phyloP scores from a whole-genome alignment of 2,113 vertebrate genomes.

The Hyperopisus bebe region DNA sequence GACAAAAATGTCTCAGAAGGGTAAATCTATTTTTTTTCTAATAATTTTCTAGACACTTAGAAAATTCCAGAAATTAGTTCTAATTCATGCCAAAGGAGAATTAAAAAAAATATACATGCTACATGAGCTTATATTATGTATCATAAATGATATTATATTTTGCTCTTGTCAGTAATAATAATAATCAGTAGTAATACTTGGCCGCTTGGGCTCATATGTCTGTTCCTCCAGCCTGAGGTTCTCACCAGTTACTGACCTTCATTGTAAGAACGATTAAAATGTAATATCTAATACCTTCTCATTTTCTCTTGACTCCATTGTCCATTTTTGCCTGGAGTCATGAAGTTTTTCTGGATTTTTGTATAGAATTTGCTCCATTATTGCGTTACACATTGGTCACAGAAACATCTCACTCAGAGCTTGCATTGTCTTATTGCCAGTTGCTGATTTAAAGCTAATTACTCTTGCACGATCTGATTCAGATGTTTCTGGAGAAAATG shows the following conservation, averaged over 20 bases:
- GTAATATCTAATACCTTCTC: background rate
- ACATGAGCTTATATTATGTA: background rate
- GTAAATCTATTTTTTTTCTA: background rate
- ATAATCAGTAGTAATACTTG: background rate
- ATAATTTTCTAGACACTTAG: background rate
- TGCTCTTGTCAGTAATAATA: background rate
- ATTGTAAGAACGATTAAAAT: background rate
- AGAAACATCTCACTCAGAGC: background rate
- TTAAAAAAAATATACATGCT: background rate
- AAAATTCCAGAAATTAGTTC: background rate
- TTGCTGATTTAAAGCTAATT: background rate
- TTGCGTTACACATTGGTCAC: background rate
- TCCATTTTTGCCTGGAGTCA: background rate
- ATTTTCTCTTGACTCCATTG: background rate
- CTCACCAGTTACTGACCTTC: background rate
- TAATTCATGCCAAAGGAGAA: background rate
- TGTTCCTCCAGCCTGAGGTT: background rate
- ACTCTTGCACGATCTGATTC: conserved; percentile 3
- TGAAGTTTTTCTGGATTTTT: background rate
- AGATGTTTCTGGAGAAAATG: conserved; percentile 18
- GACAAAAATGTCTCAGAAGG: background rate
- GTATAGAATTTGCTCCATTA: background rate
- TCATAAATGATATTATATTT: background rate
- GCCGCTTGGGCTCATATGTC: background rate
- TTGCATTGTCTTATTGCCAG: conserved; percentile 12